Evolutionary conservation across 2,113 vertebrate species (phyloP).

Genomic region (Oreocharis arfaki): DNA sequence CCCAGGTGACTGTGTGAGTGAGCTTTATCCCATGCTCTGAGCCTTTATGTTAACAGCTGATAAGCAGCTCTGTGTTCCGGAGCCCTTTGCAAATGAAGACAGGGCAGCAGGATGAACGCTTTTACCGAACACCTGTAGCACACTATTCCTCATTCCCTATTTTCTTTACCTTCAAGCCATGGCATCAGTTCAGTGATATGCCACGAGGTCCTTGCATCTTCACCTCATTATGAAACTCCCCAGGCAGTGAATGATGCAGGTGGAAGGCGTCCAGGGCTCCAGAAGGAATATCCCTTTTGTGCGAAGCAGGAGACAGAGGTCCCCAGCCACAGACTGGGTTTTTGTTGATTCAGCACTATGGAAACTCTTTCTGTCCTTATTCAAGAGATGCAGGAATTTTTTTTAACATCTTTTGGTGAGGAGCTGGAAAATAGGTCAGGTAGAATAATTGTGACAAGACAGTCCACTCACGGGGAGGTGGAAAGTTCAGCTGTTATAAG

Average conservation of each 20-base stretch:
- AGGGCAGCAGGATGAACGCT: background rate
- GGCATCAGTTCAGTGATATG: background rate
- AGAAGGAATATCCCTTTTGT: background rate
- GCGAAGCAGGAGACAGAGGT: background rate
- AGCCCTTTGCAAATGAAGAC: background rate
- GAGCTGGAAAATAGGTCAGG: constrained; percentile 55
- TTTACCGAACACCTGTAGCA: background rate
- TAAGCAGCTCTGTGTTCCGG: background rate
- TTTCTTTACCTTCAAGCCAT: background rate
- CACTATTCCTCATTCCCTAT: background rate
- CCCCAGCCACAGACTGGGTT: background rate
- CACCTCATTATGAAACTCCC: background rate
- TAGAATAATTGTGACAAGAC: constrained; percentile 58
- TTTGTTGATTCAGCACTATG: constrained; percentile 32
- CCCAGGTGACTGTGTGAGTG: background rate
- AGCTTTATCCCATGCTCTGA: background rate
- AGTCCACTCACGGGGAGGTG: background rate
- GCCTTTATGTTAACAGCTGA: background rate
- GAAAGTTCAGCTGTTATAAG: constrained; percentile 64
- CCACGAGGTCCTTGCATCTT: background rate
- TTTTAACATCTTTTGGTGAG: background rate
- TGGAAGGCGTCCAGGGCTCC: background rate
- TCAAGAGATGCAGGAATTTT: background rate
- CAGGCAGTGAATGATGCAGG: background rate
- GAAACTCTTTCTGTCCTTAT: background rate